These are phyloP conservation scores for Camelus bactrianus DNA, from an alignment of 2,113 vertebrate genomes.

Conservation along the genomic window DNA sequence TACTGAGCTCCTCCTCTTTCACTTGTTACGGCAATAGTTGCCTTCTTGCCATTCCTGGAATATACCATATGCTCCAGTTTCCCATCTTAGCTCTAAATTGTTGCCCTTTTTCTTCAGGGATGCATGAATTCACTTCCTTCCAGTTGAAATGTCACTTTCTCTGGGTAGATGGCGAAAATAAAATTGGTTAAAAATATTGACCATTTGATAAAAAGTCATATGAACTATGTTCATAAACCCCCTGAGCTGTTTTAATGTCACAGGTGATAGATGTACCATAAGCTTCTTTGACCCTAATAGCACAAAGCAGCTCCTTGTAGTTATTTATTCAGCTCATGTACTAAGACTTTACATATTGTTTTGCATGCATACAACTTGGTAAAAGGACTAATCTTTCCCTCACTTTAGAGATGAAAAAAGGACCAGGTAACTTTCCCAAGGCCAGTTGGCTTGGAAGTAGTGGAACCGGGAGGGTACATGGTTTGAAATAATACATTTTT, in stretches of 20 bases:
- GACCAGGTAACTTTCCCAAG: not conserved
- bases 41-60: not conserved
- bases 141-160: not conserved
- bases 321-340: not conserved
- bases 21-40: not conserved
- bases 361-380: not conserved
- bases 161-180: not conserved
- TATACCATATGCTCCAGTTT: not conserved
- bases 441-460: not conserved
- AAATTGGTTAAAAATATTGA: constrained; percentile 7
- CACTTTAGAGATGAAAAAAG: not conserved
- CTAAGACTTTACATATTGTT: not conserved
- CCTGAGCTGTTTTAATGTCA: not conserved
- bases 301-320: not conserved
- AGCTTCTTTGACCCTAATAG: not conserved
- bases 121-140: not conserved
- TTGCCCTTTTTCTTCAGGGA: not conserved
- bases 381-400: not conserved
- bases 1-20: not conserved
- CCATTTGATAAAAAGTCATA: not conserved
- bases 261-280: not conserved
- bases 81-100: not conserved
- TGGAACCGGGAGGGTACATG: not conserved
- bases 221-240: not conserved
- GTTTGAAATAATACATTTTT: not conserved